Base-by-base conservation (phyloP, 2,888 invertebrate species). In the Meliscaeva auricollis region DNA sequence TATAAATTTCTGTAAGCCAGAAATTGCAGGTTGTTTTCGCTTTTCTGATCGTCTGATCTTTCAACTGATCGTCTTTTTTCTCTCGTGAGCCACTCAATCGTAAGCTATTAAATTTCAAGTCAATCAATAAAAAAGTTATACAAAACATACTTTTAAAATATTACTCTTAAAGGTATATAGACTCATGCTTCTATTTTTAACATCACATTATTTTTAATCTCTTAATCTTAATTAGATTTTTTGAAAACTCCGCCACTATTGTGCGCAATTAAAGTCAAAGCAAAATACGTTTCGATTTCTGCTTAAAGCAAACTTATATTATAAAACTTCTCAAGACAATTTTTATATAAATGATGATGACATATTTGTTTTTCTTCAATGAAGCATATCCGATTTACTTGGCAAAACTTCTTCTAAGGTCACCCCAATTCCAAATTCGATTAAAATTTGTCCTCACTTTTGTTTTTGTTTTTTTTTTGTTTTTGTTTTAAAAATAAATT, bases 281-380 rank as follows among this genome's bases (percentile, higher is more conserved):
- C 15, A 44, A 38, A 58, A 35, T 35, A 2, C 17, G 30, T 46
- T 26, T 46, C 41, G 8, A 41, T 22, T 56, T 56, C 15, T 6
- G 30, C 30, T 32, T 30, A 17, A 11, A 56, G 32, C 13, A 13
- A 20, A 20, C 13, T 20, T 5, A 32, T 5, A 32, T 7, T 4
- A 26, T 2, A 26, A 4, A 26, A 54, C n/a, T 15, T 35, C 13
- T 20, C 13, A 58, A 38, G 35, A 58, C 15, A 46, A 11, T 38
- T 46, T 78, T 60, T 48, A 58, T 73, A 77, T 62, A 77, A 66
- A 50, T 9, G 77, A 50, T 9, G 77, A 78, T 83, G 78, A 78
- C 68, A 73, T 62, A 78, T 44, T 54, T 58, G n/a, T 48, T 32
- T 13, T 41, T 69, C 32, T 22, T 35, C 44, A 83, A 50, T 77